These are phyloP conservation scores for Oxygymnocypris stewartii DNA, from an alignment of 2,113 vertebrate genomes.

Conservation along the genomic window DNA sequence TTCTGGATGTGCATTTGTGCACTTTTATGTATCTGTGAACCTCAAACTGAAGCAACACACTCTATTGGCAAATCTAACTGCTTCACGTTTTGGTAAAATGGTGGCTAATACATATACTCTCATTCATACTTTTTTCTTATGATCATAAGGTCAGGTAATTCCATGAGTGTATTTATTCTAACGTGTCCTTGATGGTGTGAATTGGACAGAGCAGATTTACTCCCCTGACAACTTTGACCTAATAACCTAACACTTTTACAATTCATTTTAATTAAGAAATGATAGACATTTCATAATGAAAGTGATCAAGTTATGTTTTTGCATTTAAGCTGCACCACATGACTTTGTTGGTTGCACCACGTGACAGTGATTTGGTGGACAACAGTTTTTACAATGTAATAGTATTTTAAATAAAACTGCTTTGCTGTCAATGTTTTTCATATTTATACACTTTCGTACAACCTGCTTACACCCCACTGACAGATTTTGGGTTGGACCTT, in stretches of 20 bases:
- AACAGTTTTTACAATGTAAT: neutral
- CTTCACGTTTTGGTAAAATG: neutral
- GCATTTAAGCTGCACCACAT: too few species aligned
- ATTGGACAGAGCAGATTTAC: too few species aligned
- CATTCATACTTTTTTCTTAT: neutral
- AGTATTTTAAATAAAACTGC: too few species aligned
- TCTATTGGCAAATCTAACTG: neutral
- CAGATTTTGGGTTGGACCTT: neutral
- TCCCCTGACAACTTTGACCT: too few species aligned
- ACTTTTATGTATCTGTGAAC: constrained; percentile 24
- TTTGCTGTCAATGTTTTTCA: neutral
- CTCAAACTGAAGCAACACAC: neutral
- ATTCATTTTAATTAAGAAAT: too few species aligned
- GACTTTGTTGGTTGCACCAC: neutral
- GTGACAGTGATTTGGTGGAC: neutral
- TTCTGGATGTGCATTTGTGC: neutral
- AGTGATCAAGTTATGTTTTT: too few species aligned
- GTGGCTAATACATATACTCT: neutral
- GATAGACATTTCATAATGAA: too few species aligned
- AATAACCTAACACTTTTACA: too few species aligned
- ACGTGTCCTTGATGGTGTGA: neutral
- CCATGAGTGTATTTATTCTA: neutral
- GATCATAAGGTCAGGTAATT: neutral
- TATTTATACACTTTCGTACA: neutral
- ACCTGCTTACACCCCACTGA: neutral